Evolutionary conservation across 2,113 vertebrate species (phyloP).

Genomic region (Catharus fuscescens): DNA sequence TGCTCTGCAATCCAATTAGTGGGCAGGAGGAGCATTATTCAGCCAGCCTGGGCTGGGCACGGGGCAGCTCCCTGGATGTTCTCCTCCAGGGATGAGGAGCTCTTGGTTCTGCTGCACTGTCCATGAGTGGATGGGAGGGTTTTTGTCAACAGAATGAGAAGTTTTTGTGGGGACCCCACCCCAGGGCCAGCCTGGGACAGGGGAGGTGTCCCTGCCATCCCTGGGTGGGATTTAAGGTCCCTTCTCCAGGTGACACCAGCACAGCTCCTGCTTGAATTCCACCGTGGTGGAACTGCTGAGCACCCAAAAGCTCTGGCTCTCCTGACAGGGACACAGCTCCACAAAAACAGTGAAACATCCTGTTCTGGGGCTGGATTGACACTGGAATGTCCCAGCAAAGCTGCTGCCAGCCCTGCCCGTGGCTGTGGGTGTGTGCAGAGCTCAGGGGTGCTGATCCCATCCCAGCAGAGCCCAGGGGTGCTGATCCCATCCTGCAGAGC

Average conservation of each 20-base stretch:
- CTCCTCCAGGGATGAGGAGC: neutral
- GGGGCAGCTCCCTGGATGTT: fast-evolving
- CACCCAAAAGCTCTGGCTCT: fast-evolving
- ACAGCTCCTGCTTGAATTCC: neutral
- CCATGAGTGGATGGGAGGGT: fast-evolving
- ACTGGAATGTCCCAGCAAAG: too few relatives aligned
- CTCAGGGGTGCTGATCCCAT: too few relatives aligned
- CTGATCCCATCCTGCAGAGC: too few relatives aligned
- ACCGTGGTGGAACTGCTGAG: neutral
- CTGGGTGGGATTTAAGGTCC: neutral
- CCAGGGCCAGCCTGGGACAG: neutral
- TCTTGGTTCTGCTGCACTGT: fast-evolving
- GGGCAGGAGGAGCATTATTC: fast-evolving
- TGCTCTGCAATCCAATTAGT: neutral
- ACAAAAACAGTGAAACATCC: too few relatives aligned
- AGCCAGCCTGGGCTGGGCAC: too few relatives aligned
- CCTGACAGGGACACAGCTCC: neutral
- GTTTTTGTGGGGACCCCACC: neutral
- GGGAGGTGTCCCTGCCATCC: neutral
- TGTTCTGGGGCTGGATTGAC: neutral
- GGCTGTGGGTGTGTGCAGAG: too few relatives aligned
- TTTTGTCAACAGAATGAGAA: neutral
- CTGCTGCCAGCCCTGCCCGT: too few relatives aligned
- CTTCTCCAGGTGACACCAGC: neutral
- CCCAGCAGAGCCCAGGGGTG: too few relatives aligned